phyloP scores from a whole-genome alignment of 2,113 vertebrate genomes.

The Oreocharis arfaki region DNA sequence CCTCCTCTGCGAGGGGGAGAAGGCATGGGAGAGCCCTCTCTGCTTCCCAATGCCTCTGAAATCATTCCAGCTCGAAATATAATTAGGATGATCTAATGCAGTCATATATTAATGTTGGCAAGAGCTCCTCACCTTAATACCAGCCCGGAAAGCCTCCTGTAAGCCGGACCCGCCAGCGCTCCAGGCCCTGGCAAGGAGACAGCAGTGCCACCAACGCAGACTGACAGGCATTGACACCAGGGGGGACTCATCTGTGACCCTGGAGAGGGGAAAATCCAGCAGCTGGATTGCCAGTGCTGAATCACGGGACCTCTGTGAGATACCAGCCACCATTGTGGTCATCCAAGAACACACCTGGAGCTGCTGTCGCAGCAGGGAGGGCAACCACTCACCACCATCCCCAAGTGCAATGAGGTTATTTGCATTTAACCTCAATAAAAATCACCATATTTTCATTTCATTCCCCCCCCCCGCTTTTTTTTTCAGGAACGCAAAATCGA shows the following conservation, averaged over 20 bases:
- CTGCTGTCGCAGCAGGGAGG: background rate
- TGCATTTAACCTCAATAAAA: background rate
- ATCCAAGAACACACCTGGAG: background rate
- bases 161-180: accelerated
- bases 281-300: accelerated
- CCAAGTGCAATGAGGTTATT: accelerated
- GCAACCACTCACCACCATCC: accelerated
- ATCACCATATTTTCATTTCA: accelerated
- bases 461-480: accelerated
- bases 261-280: background rate
- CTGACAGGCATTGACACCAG: accelerated
- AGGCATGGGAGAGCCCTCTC: background rate
- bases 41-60: background rate
- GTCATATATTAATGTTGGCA: conserved; percentile 31
- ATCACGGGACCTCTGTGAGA: accelerated
- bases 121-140: background rate
- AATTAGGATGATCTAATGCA: conserved; percentile 29
- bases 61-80: background rate
- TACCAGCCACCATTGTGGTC: accelerated
- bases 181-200: background rate
- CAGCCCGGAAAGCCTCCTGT: background rate
- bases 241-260: accelerated
- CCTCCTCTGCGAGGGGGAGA: background rate
- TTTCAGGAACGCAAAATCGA: background rate
- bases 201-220: accelerated